A percentile compares a stretch with the other conserved stretches of the same genome.
Conservation (phyloP, 35 echinoderm and acorn worm species). For the Ophioderma brevispina region DNA sequence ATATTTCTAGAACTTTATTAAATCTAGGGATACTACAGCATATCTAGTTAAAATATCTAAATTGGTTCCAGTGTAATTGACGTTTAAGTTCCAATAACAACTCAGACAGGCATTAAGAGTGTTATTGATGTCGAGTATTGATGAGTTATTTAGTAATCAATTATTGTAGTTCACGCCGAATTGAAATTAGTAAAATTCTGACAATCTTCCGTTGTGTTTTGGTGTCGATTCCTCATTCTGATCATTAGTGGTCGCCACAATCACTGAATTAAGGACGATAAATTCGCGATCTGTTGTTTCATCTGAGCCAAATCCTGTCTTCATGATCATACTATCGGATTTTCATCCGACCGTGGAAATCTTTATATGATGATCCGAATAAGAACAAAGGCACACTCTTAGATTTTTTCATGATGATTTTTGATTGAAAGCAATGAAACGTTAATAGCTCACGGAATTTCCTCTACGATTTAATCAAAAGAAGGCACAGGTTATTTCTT, state of each 20-base stretch:
- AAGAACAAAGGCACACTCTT: too few species aligned
- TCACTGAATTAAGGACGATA: slow-evolving; percentile 3
- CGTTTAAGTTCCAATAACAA: too few species aligned
- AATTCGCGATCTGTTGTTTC: neutral
- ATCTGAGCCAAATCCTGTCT: neutral
- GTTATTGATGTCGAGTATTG: neutral
- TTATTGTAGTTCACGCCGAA: neutral
- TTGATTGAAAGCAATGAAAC: too few species aligned
- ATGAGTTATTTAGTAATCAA: neutral
- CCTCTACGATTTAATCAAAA: too few species aligned
- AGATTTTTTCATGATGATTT: too few species aligned
- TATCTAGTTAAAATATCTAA: too few species aligned
- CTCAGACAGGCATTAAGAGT: neutral
- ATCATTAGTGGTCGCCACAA: neutral
- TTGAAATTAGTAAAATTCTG: slow-evolving; percentile 1
- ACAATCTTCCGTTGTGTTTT: neutral
- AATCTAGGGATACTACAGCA: too few species aligned
- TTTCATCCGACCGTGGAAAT: neutral
- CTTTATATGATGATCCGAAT: neutral
- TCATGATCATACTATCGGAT: neutral
- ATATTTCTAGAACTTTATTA: too few species aligned
- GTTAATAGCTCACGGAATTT: too few species aligned
- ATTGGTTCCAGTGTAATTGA: too few species aligned
- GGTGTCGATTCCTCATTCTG: neutral
- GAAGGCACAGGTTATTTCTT: too few species aligned